Conservation (phyloP, 2,888 invertebrate species). For the Eupithecia dodoneata region DNA sequence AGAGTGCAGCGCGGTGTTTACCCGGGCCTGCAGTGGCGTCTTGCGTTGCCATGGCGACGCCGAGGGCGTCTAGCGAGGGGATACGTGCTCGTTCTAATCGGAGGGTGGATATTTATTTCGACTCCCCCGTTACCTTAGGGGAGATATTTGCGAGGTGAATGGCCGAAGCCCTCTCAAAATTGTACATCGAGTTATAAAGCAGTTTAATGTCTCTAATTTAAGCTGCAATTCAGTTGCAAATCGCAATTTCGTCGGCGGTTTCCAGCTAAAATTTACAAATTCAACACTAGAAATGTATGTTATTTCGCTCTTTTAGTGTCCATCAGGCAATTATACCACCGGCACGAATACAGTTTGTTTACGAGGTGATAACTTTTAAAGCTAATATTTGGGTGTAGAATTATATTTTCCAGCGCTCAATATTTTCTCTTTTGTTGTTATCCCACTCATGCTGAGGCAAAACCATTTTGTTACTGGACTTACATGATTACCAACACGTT, state of each 20-base stretch:
- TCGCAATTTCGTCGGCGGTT: conserved; percentile 43
- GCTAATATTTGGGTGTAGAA: conserved; percentile 6
- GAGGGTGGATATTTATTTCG: conserved; percentile 78
- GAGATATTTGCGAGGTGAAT: conserved; percentile 79
- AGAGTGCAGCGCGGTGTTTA: conserved; percentile 69
- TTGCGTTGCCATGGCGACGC: conserved; percentile 67
- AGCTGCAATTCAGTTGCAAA: conserved; percentile 57
- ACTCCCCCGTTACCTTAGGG: conserved; percentile 75
- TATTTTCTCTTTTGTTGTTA: conserved; percentile 2
- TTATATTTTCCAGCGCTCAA: neutral
- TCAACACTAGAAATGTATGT: conserved; percentile 41
- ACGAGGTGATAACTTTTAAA: conserved; percentile 30
- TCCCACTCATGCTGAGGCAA: too few species aligned
- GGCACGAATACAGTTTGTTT: conserved; percentile 28
- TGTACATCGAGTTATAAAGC: conserved; percentile 46
- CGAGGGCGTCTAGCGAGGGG: conserved; percentile 66
- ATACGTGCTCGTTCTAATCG: conserved; percentile 68
- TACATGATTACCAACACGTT: too few species aligned
- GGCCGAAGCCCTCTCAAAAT: conserved; percentile 61
- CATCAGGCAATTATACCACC: conserved; percentile 30
- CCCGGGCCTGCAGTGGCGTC: conserved; percentile 61
- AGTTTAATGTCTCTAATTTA: conserved; percentile 54
- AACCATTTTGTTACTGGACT: too few species aligned
- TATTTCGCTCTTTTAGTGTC: conserved; percentile 37
- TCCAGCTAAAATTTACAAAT: conserved; percentile 49